These are phyloP conservation scores for Scolopax rusticola DNA, from an alignment of 2,797 vertebrate species.

Conservation along the genomic window DNA sequence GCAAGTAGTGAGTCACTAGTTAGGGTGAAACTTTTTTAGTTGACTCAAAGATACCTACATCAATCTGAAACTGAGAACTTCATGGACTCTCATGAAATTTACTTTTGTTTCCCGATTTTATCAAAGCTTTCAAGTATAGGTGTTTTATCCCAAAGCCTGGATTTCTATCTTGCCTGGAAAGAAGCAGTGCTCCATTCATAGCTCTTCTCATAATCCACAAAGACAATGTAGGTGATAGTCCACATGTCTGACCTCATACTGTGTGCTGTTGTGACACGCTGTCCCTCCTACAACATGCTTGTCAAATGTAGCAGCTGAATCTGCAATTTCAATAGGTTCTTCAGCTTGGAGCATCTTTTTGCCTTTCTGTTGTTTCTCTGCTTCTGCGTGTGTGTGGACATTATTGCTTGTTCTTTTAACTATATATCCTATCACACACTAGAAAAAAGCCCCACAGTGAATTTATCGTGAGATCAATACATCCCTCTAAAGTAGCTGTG, in stretches of 20 bases:
- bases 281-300: fast-evolving
- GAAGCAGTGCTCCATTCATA: not conserved
- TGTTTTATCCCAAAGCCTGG: not conserved
- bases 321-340: not conserved
- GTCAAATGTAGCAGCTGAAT: not conserved
- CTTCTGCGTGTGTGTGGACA: not conserved
- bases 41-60: not conserved
- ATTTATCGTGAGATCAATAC: not conserved
- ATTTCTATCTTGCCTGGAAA: not conserved
- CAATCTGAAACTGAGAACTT: not conserved
- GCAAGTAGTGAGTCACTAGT: not conserved
- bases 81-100: not conserved
- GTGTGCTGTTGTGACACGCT: not conserved
- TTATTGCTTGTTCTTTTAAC: not conserved
- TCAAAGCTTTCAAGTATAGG: not conserved
- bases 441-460: not conserved
- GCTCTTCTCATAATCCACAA: not conserved
- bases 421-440: not conserved
- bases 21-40: not conserved
- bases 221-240: not conserved
- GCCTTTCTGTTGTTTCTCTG: not conserved
- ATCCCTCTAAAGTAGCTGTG: not conserved
- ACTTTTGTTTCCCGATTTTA: not conserved
- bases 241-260: not conserved
- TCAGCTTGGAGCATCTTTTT: not conserved